phyloP scores from a whole-genome alignment of 1,140 invertebrate genomes.

The Zaprionus tsacasi region DNA sequence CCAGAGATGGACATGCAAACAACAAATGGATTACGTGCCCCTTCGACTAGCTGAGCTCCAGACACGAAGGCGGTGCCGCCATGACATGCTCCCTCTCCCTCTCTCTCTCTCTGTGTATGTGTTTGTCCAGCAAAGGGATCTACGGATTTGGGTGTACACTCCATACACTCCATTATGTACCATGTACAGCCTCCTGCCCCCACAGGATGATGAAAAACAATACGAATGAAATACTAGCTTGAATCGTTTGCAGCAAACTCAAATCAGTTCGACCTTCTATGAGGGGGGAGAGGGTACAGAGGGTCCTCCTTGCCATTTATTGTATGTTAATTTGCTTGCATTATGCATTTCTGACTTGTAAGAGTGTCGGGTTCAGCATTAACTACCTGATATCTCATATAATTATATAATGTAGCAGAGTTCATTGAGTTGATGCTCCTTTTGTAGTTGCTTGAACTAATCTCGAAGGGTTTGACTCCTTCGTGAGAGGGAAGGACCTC shows the following conservation, averaged over 20 bases:
- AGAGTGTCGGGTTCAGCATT: not conserved
- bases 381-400: not conserved
- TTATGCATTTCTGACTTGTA: not conserved
- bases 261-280: not conserved
- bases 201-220: not conserved
- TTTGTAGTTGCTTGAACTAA: not conserved
- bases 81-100: not conserved
- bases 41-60: slow-evolving; percentile 47
- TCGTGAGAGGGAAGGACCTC: too few relatives aligned
- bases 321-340: not conserved
- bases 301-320: not conserved
- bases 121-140: slow-evolving; percentile 11
- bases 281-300: not conserved
- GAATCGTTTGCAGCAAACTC: not conserved
- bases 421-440: not conserved
- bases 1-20: slow-evolving; percentile 60
- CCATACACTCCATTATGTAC: slow-evolving; percentile 3
- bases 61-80: slow-evolving; percentile 20
- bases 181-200: slow-evolving; percentile 9
- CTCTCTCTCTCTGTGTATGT: not conserved
- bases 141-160: slow-evolving; percentile 12
- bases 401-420: not conserved
- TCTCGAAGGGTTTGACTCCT: not conserved
- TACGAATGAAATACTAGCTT: not conserved
- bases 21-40: slow-evolving; percentile 73